phyloP scores from a whole-genome alignment of 2,888 invertebrate species.

The Watsonalla cultraria region DNA sequence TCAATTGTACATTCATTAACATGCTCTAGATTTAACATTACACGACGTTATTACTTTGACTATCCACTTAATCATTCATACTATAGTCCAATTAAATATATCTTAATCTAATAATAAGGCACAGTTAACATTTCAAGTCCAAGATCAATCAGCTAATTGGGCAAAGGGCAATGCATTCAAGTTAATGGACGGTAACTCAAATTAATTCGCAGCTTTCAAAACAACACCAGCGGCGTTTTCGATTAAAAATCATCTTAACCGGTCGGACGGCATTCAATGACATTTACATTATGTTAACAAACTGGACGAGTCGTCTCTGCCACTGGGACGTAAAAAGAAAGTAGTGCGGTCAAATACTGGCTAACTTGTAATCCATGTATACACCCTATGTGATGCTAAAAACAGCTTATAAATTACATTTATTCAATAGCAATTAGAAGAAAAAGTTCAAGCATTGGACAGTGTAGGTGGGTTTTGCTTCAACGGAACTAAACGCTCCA shows the following conservation, averaged over 20 bases:
- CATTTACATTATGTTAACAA: slow-evolving; percentile 68
- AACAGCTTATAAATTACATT: not conserved
- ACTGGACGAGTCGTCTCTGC: slow-evolving; percentile 53
- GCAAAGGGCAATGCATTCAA: not conserved
- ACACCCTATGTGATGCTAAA: not conserved
- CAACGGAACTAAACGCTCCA: not conserved
- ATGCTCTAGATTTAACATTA: slow-evolving; percentile 16
- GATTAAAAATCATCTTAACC: slow-evolving; percentile 54
- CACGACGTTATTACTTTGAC: not conserved
- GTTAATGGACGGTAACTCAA: slow-evolving; percentile 20
- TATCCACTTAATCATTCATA: too few relatives aligned
- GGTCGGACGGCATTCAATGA: slow-evolving; percentile 62
- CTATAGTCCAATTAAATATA: too few relatives aligned
- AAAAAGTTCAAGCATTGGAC: not conserved
- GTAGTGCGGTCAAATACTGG: slow-evolving; percentile 34
- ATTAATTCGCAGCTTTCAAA: slow-evolving; percentile 58
- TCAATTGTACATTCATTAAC: slow-evolving; percentile 25
- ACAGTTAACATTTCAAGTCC: not conserved
- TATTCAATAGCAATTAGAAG: not conserved
- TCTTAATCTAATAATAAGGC: not conserved
- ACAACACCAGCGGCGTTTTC: slow-evolving; percentile 41
- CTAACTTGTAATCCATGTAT: not conserved
- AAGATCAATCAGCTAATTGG: not conserved
- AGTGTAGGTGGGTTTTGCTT: not conserved
- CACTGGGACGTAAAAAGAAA: slow-evolving; percentile 57